Percentiles rank a stretch among this genome's conserved stretches.
phyloP scores from a whole-genome alignment of 2,797 vertebrate species.

The Merluccius polli region DNA sequence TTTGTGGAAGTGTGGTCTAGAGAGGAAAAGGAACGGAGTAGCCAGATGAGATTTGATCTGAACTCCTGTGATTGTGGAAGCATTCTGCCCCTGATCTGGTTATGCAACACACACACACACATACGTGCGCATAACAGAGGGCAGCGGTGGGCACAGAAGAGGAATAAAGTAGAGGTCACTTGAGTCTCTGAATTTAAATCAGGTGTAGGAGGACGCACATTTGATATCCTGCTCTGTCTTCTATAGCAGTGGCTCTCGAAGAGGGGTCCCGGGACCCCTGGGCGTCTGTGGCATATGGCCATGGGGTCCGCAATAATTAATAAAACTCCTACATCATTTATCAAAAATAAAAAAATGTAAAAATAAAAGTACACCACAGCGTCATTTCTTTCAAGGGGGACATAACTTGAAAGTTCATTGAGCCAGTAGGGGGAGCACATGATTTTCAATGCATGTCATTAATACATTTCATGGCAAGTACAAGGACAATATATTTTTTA shows the following conservation, averaged over 20 bases:
- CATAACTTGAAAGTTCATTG: too few relatives aligned
- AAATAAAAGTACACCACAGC: too few relatives aligned
- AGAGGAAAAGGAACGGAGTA: slow-evolving; percentile 55
- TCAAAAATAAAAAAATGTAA: too few relatives aligned
- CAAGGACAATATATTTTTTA: too few relatives aligned
- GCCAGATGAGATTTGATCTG: slow-evolving; percentile 64
- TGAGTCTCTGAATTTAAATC: neutral
- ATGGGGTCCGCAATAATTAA: too few relatives aligned
- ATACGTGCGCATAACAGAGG: slow-evolving; percentile 23
- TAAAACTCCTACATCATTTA: too few relatives aligned
- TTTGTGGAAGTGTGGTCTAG: slow-evolving; percentile 46
- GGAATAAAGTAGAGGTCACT: too few relatives aligned
- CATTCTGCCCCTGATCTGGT: slow-evolving; percentile 60
- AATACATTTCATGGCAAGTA: too few relatives aligned
- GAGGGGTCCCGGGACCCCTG: neutral
- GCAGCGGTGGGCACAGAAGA: slow-evolving; percentile 37
- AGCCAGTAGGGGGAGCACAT: too few relatives aligned
- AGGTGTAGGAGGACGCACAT: neutral
- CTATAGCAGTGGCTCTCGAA: slow-evolving; percentile 13
- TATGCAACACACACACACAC: slow-evolving; percentile 49
- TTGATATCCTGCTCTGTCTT: slow-evolving; percentile 15
- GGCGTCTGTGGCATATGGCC: too few relatives aligned
- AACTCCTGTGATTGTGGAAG: slow-evolving; percentile 51
- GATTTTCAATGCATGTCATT: too few relatives aligned
- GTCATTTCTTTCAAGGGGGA: too few relatives aligned